A percentile compares a stretch with the other conserved stretches of the same genome.
Evolutionary conservation across 2,113 vertebrate species (phyloP).

Genomic region (Odocoileus hemionus): DNA sequence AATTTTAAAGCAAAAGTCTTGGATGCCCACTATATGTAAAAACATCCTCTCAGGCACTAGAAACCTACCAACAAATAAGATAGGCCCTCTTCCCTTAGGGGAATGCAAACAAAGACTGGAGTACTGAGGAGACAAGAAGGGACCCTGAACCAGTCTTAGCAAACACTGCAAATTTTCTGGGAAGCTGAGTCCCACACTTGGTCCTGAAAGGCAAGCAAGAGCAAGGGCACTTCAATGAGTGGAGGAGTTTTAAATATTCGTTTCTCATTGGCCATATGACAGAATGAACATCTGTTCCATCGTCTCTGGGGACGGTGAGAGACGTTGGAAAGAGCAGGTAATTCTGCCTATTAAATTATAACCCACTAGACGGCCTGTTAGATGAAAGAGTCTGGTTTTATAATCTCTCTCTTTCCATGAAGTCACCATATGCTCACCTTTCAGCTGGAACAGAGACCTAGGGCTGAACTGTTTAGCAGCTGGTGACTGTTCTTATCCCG

Average conservation of each 20-base stretch:
- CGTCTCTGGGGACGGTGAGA: not conserved
- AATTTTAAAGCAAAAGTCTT: not conserved
- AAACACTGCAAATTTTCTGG: accelerated
- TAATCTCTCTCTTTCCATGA: slow-evolving; percentile 25
- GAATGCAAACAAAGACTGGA: not conserved
- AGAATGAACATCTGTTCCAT: not conserved
- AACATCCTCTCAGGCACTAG: not conserved
- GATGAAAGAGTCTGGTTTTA: not conserved
- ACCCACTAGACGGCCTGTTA: not conserved
- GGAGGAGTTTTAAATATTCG: not conserved
- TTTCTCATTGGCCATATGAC: not conserved
- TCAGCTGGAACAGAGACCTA: not conserved
- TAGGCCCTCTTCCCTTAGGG: not conserved
- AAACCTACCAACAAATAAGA: not conserved
- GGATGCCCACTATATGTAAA: not conserved
- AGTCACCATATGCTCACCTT: slow-evolving; percentile 7
- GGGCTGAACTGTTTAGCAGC: not conserved
- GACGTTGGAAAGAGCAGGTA: not conserved
- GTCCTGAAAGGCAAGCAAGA: not conserved
- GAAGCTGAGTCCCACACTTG: not conserved
- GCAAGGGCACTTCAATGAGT: not conserved
- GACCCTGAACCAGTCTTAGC: too few relatives aligned
- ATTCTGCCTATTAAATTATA: slow-evolving; percentile 32
- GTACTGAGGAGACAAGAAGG: too few relatives aligned
- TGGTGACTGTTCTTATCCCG: not conserved